Evolutionary conservation across 2,797 vertebrate genomes (phyloP).

Genomic region (Halcyon leucocephala): DNA sequence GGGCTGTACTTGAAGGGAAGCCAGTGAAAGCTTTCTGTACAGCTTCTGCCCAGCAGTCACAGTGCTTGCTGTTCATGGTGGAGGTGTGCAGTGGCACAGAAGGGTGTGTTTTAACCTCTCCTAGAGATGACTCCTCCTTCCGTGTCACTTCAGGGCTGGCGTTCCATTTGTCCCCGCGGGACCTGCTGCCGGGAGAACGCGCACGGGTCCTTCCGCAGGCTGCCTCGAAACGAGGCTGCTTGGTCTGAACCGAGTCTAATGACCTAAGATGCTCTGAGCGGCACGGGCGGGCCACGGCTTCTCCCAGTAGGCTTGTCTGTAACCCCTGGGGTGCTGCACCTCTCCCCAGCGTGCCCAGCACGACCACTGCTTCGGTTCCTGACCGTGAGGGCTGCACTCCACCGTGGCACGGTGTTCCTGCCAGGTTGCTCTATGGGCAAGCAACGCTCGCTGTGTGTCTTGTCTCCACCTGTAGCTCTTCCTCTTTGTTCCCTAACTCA

Average conservation of each 20-base stretch:
- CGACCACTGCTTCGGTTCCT: not conserved
- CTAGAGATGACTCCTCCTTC: not conserved
- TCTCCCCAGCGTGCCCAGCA: not conserved
- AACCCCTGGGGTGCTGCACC: not conserved
- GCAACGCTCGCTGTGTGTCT: not conserved
- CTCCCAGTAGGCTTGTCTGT: not conserved
- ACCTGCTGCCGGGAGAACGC: not conserved
- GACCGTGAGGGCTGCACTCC: not conserved
- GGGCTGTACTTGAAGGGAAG: not conserved
- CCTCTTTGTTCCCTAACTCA: not conserved
- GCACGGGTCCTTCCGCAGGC: not conserved
- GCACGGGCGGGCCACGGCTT: not conserved
- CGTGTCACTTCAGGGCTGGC: not conserved
- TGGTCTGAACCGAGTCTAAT: not conserved
- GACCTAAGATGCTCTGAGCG: not conserved
- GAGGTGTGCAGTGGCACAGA: not conserved
- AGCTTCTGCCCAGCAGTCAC: not conserved
- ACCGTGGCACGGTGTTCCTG: not conserved
- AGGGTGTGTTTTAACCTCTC: not conserved
- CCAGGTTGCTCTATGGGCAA: not conserved
- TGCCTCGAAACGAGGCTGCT: not conserved
- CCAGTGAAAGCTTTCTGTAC: not conserved
- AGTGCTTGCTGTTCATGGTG: not conserved
- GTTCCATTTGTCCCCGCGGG: not conserved
- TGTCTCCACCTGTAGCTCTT: not conserved